phyloP scores from a whole-genome alignment of 1,140 invertebrate species.

The Diorhabda carinulata region DNA sequence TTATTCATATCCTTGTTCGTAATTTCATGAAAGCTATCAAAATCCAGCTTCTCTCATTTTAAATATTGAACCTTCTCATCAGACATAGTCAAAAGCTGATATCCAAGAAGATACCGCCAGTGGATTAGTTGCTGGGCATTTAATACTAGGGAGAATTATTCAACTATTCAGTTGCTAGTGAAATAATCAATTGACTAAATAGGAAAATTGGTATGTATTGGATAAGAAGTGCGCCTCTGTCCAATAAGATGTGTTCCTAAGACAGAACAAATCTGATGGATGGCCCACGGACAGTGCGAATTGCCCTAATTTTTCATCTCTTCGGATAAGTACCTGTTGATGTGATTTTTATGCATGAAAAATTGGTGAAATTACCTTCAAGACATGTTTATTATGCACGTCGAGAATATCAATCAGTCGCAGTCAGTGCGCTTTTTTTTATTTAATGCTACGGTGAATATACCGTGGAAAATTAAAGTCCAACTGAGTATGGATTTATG shows the following conservation, averaged over 20 bases:
- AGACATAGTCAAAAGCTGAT: too few species aligned
- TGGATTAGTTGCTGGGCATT: too few species aligned
- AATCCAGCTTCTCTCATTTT: too few species aligned
- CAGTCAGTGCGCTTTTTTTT: not conserved
- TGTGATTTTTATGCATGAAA: constrained; percentile 14
- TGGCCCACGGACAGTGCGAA: constrained; percentile 8
- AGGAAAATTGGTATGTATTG: too few species aligned
- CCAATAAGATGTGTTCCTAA: not conserved
- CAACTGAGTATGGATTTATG: not conserved
- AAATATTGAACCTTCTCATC: too few species aligned
- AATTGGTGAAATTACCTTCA: constrained; percentile 3
- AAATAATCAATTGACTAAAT: too few species aligned
- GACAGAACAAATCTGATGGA: not conserved
- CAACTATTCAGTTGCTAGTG: too few species aligned
- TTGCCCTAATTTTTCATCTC: constrained; percentile 12
- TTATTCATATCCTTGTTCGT: too few species aligned
- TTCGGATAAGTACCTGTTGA: constrained; percentile 16
- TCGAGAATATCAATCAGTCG: constrained; percentile 6
- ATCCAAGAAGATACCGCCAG: too few species aligned
- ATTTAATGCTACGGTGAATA: not conserved
- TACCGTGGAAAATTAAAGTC: not conserved
- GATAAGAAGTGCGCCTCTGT: not conserved
- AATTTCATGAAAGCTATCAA: too few species aligned
- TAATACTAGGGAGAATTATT: too few species aligned
- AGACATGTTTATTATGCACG: constrained; percentile 13